Base-by-base conservation (phyloP, 1,140 invertebrate genomes). In the Brachionus manjavacas region DNA sequence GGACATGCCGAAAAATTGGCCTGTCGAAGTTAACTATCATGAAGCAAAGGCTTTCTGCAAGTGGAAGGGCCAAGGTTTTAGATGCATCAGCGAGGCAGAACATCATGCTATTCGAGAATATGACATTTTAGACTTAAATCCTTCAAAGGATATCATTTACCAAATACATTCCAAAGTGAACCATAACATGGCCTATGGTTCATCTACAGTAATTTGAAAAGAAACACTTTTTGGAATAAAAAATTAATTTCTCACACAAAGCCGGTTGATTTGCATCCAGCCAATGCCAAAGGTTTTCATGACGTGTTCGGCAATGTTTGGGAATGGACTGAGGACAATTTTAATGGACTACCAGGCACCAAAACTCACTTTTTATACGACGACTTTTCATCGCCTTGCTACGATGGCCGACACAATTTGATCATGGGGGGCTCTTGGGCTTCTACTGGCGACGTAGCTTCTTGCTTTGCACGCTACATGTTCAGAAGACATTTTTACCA, bases 301-400 rank as follows among this genome's bases (percentile, higher is more conserved):
- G 89, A 90, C 85, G 86, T 88, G n/a, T 87, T 86, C 85, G 89
- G 89, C 6, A 90, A 90, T 84, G 88, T 88, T 0, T 90, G 88
- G 89, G 86, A 89, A 84, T 90, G 89, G 89, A 85, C 86, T 2
- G 89, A 89, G 84, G 89, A 90, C 81, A 87, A 89, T 85, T 89
- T 88, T 84, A 89, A 90, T 85, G 89, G 88, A 39, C 85, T 89
- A 31, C 85, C 85, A 20, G 87, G 86, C 43, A 87, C 86, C 49
- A 52, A 87, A 16, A 88, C 87, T 8, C 86, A 88, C 84, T 84
- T 35, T 60, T 85, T 88, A 8, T 90, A 90, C 85, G 88, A 89
- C 85, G 89, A 89, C 83, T 90, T 88, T 85, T 89, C 88, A 2
- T 85, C 86, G 4, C 88, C 89, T 0, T 89, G 87, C 85, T 89